phyloP scores from a whole-genome alignment of 2,797 vertebrate species.

The Pangasius mekongensis region DNA sequence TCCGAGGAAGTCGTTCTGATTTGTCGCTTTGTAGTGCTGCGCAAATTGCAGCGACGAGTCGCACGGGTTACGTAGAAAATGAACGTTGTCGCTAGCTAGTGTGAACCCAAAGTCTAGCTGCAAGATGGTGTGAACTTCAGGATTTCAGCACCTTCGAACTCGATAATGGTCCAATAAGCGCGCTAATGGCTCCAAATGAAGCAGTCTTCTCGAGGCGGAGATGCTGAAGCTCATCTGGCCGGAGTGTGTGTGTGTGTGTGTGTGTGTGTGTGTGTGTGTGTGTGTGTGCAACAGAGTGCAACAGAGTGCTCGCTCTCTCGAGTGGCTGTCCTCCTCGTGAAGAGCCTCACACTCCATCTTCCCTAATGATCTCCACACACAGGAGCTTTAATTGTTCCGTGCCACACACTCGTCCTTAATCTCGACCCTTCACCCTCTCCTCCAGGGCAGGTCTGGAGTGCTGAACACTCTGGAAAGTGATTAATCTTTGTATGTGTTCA shows the following conservation, averaged over 20 bases:
- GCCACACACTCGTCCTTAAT: constrained; percentile 53
- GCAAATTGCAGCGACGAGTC: no score
- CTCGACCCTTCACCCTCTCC: constrained; percentile 55
- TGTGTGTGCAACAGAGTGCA: not conserved
- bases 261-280: not conserved
- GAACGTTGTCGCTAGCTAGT: no score
- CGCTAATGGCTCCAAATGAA: constrained; percentile 57
- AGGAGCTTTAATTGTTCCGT: constrained; percentile 54
- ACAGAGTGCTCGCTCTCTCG: constrained; percentile 37
- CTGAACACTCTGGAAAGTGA: constrained; percentile 53
- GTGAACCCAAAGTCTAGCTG: not conserved
- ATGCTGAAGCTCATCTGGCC: constrained; percentile 44
- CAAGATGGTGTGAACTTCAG: not conserved
- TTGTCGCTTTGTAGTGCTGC: not conserved
- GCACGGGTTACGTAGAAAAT: not conserved
- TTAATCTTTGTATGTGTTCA: constrained; percentile 58
- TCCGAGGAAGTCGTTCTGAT: not conserved
- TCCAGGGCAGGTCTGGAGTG: constrained; percentile 52
- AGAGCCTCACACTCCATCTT: constrained; percentile 48
- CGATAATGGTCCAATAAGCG: constrained; percentile 39
- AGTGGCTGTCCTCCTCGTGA: constrained; percentile 50
- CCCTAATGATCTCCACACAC: constrained; percentile 55
- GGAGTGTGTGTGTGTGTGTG: constrained; percentile 23
- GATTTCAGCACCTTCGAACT: constrained; percentile 40
- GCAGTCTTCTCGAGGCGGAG: constrained; percentile 47